These are phyloP conservation scores for Cyprinodon variegatus DNA, from an alignment of 2,113 vertebrate genomes.

Conservation along the genomic window DNA sequence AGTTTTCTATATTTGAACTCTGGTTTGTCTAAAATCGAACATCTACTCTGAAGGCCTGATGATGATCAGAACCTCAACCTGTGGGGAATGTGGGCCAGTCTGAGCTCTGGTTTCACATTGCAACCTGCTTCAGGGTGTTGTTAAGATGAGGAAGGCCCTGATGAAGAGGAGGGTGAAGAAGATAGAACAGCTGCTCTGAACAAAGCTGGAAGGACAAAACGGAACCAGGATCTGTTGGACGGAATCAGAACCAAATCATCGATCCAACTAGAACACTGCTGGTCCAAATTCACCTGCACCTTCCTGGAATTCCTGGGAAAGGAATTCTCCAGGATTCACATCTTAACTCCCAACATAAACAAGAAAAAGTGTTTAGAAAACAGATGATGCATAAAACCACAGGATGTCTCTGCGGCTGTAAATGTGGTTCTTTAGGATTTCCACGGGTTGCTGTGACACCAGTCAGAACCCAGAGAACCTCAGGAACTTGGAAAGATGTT, in stretches of 20 bases:
- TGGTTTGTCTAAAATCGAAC: too few species aligned
- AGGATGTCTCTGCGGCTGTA: neutral
- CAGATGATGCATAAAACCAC: neutral
- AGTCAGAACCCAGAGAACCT: neutral
- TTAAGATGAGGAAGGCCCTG: neutral
- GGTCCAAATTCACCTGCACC: too few species aligned
- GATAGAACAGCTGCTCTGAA: neutral
- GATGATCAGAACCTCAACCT: too few species aligned
- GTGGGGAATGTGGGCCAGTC: too few species aligned
- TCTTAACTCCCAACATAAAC: neutral
- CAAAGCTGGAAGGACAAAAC: neutral
- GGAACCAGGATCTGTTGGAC: neutral
- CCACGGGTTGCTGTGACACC: neutral
- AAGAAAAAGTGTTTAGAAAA: neutral
- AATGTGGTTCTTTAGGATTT: neutral
- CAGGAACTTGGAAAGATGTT: neutral
- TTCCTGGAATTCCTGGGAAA: neutral
- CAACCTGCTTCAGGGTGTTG: too few species aligned
- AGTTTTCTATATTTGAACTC: too few species aligned
- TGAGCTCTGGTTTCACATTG: too few species aligned
- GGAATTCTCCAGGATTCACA: neutral
- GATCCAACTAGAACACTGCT: neutral
- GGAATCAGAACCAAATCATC: neutral
- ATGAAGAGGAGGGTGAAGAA: neutral
- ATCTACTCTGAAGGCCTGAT: too few species aligned